Base-by-base conservation (phyloP, 2,888 invertebrate species). In the Cataglyphis albicans region DNA sequence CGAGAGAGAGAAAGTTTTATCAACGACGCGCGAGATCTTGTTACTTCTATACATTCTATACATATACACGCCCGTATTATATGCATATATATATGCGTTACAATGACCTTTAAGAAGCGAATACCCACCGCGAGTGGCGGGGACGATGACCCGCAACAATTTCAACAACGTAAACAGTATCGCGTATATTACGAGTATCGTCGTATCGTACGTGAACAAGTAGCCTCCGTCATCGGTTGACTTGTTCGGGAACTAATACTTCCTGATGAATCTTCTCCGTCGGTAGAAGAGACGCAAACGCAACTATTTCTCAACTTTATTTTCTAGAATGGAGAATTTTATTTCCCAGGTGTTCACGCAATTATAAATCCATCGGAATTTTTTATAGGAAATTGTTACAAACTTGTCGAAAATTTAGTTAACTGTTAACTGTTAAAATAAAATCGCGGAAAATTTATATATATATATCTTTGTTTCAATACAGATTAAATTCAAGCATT, bases 111-210 rank as follows among this genome's bases (percentile, higher is more conserved):
- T 83, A 84, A 55, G 68, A 73, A 68, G 70, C 74, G 64, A 82
- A 81, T 74, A 81, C 38, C 64, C 64, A 81, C 38, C 64, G 81
- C 74, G 81, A 25, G 29, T 15, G 55, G 29, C 55, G 44, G 18
- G 89, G 88, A 82, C 89, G 84, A 89, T 89, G 86, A 88, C 89
- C 89, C 3, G 32, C 57, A 82, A 84, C 81, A 83, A 84, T 88
- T 88, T 88, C 88, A 88, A 86, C 86, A 84, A 82, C 87, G 75
- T 85, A 86, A 88, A 84, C 88, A 84, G 82, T 81, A 81, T 68
- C 52, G 44, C 44, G 5, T 15, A 44, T 18, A 70, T 59, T 12
- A 32, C 44, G 21, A 12, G 9, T 57, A 65, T 55, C 29, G n/a
- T 29, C 10, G n/a, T 29, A 15, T 21, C 52, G 44, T 25, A 44